Evolutionary conservation across 2,888 invertebrate genomes (phyloP).

Genomic region (Apodemia duryi): DNA sequence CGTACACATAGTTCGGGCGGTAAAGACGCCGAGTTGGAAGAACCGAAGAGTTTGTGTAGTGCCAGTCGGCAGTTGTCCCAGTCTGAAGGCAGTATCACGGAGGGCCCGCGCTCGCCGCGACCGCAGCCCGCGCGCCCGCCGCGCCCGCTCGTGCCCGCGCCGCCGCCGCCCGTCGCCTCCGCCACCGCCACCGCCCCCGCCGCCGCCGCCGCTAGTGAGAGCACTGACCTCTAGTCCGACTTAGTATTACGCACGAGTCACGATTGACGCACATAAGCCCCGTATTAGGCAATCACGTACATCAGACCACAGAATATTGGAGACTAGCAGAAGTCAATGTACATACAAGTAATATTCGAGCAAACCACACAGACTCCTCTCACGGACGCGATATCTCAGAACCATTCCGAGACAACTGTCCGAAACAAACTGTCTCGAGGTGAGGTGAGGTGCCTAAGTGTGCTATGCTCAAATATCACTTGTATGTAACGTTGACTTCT

Average conservation of each 20-base stretch:
- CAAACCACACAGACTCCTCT: too few species aligned
- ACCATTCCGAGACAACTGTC: too few species aligned
- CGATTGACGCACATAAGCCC: neutral
- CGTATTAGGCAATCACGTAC: slow-evolving; percentile 1
- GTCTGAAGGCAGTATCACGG: slow-evolving; percentile 81
- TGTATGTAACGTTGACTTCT: too few species aligned
- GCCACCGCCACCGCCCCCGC: slow-evolving; percentile 39
- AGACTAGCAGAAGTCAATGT: too few species aligned
- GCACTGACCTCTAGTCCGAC: slow-evolving; percentile 53
- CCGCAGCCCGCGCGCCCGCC: slow-evolving; percentile 44
- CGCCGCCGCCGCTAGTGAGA: slow-evolving; percentile 39
- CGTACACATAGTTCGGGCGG: slow-evolving; percentile 70
- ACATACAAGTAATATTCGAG: too few species aligned
- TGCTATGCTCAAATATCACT: too few species aligned
- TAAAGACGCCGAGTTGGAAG: slow-evolving; percentile 64
- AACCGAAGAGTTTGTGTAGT: slow-evolving; percentile 52
- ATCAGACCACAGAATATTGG: neutral
- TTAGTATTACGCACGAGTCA: slow-evolving; percentile 19
- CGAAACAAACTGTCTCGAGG: too few species aligned
- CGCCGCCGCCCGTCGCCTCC: slow-evolving; percentile 51
- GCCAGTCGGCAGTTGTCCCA: slow-evolving; percentile 73
- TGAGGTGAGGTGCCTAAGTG: too few species aligned
- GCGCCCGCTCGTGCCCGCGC: slow-evolving; percentile 56
- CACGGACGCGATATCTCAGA: too few species aligned
- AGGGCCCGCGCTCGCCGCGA: slow-evolving; percentile 63